Conservation (phyloP, 2,113 vertebrate species). For the Penelope pileata region DNA sequence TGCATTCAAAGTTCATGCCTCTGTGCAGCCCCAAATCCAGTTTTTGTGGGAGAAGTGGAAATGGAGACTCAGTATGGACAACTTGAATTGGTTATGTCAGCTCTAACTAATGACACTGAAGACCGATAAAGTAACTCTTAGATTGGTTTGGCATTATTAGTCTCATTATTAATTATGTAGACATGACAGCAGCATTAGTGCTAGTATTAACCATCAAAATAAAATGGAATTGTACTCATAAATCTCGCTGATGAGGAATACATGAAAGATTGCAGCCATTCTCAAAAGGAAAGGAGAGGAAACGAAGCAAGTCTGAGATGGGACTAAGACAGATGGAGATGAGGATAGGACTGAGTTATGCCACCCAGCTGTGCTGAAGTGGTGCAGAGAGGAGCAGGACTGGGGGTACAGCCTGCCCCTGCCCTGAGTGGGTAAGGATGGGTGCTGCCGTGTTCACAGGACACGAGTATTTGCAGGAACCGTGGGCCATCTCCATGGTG, state of each 20-base stretch:
- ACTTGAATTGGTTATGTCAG: constrained; percentile 53
- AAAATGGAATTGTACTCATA: constrained; percentile 52
- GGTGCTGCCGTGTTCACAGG: background rate
- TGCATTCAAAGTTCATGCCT: background rate
- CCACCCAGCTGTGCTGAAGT: background rate
- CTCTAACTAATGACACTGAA: constrained; percentile 40
- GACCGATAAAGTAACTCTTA: constrained; percentile 49
- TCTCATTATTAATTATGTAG: constrained; percentile 62
- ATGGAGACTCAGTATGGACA: background rate
- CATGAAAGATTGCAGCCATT: constrained; percentile 11
- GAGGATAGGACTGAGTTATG: background rate
- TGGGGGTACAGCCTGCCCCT: background rate
- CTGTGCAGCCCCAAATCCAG: background rate
- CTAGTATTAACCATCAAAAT: constrained; percentile 61
- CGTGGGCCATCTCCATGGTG: background rate
- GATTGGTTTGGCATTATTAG: constrained; percentile 51
- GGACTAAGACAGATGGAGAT: background rate
- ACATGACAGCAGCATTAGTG: constrained; percentile 44
- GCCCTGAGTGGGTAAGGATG: background rate
- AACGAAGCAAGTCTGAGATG: background rate
- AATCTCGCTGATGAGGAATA: constrained; percentile 46
- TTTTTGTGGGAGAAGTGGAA: background rate
- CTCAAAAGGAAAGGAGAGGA: background rate
- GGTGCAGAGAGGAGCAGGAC: background rate
- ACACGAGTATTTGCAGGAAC: background rate